These are phyloP conservation scores for Trachythela sp. DNA, from an alignment of 64 coral and sea anemone genomes.

Conservation along the genomic window DNA sequence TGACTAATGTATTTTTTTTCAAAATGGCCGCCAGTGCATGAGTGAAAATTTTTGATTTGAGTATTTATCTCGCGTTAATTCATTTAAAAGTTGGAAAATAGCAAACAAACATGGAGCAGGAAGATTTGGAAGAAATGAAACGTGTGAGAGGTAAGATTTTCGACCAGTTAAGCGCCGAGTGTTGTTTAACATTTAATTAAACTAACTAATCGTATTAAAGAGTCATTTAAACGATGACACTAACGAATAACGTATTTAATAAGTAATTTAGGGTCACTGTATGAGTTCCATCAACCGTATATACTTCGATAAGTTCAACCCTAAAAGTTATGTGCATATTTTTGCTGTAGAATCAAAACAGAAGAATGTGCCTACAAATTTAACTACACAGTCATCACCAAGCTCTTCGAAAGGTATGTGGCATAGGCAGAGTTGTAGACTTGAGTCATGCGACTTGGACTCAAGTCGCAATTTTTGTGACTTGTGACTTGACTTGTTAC, in stretches of 20 bases:
- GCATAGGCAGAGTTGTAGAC: not conserved
- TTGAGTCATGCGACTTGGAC: not conserved
- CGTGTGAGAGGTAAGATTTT: conserved; percentile 33
- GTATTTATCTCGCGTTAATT: not conserved
- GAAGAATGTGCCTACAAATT: not conserved
- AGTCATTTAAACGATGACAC: no score
- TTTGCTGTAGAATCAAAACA: not conserved
- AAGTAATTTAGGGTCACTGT: not conserved
- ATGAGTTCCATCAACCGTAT: not conserved
- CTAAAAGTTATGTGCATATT: no score
- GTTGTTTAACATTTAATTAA: no score
- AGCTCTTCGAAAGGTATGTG: not conserved
- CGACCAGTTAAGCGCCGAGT: not conserved
- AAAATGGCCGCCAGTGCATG: not conserved
- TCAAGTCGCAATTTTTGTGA: no score
- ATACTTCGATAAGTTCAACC: no score
- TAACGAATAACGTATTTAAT: no score
- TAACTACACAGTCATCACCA: not conserved
- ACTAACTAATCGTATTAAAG: no score
- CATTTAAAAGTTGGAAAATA: not conserved
- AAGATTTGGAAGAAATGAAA: conserved; percentile 62
- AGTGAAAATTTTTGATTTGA: not conserved
- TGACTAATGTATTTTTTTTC: not conserved
- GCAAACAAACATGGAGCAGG: conserved; percentile 28
- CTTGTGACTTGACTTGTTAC: no score